Conservation (phyloP, 2,113 vertebrate genomes). For the Cyprinodon tularosa region DNA sequence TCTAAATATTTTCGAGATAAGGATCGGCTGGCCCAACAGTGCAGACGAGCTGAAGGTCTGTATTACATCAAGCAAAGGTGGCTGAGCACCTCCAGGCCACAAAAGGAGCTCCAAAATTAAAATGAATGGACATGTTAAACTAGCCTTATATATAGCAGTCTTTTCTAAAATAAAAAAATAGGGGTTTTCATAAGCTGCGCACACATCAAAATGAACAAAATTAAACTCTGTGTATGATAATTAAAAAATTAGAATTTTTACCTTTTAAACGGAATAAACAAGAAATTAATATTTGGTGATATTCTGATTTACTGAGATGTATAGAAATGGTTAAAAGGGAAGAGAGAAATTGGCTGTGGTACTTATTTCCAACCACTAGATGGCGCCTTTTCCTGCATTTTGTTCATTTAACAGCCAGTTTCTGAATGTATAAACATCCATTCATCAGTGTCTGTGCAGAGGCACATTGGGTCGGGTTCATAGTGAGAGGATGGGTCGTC, state of each 20-base stretch:
- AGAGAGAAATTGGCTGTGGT: background rate
- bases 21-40: background rate
- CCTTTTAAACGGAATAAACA: background rate
- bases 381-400: conserved; percentile 3
- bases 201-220: background rate
- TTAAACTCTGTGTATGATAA: background rate
- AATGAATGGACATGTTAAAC: no score
- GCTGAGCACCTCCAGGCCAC: background rate
- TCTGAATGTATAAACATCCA: background rate
- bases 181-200: no score
- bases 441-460: background rate
- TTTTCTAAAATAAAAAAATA: no score
- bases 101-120: no score
- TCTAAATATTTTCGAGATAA: no score
- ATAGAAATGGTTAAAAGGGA: no score
- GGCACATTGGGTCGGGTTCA: background rate
- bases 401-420: background rate
- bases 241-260: background rate
- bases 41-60: background rate
- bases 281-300: background rate
- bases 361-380: conserved; percentile 32
- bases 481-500: background rate
- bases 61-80: no score
- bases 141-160: no score
- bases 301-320: background rate